Percentiles rank a stretch among this genome's conserved stretches.
Evolutionary conservation across 2,888 invertebrate genomes (phyloP).

Genomic region (Deilephila elpenor): DNA sequence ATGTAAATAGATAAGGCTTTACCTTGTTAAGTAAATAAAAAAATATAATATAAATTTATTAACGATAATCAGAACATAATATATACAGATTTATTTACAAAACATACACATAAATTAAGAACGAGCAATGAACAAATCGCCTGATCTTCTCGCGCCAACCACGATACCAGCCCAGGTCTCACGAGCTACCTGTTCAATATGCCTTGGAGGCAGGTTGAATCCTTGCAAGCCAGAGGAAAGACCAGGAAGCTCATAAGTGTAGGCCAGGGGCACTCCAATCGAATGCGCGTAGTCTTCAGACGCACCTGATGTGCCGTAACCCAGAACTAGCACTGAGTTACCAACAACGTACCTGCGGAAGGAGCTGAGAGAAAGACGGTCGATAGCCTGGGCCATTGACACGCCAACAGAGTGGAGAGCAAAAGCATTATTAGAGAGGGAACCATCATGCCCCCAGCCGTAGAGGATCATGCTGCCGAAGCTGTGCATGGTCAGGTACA

Average conservation of each 20-base stretch:
- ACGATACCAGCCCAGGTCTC: constrained; percentile 86
- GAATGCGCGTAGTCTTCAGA: constrained; percentile 87
- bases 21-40: background rate
- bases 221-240: constrained; percentile 71
- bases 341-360: constrained; percentile 82
- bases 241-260: constrained; percentile 87
- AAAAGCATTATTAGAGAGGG: constrained; percentile 76
- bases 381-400: constrained; percentile 71
- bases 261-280: constrained; percentile 83
- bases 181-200: constrained; percentile 81
- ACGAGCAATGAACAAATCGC: constrained; percentile 44
- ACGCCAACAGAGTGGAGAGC: constrained; percentile 74
- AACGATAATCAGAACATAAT: background rate
- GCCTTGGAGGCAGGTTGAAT: constrained; percentile 83
- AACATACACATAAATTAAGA: background rate
- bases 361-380: constrained; percentile 52
- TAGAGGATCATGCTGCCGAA: constrained; percentile 88
- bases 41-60: background rate
- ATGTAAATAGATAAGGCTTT: background rate
- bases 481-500: constrained; percentile 90
- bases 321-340: constrained; percentile 76
- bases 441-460: constrained; percentile 87
- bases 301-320: constrained; percentile 85
- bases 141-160: constrained; percentile 71
- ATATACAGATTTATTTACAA: constrained; percentile 13